Evolutionary conservation across 2,797 vertebrate species (phyloP), one percentile per base, ranked within the genome.

Genomic region (Hapalemur alaotrensis): DNA sequence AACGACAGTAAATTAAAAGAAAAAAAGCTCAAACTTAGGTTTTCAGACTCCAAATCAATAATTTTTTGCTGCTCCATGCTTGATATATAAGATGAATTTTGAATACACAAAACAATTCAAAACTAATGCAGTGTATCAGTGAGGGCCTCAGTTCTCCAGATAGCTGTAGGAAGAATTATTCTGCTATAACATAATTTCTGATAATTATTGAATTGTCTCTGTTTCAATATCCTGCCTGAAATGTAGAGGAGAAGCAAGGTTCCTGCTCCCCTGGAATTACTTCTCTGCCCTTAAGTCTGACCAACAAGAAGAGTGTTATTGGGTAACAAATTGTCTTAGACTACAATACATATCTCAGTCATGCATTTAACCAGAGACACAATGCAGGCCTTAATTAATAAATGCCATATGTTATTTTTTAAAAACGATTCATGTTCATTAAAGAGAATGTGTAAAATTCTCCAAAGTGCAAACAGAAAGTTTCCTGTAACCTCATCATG

Each of bases 121-220:
- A 78, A 50, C 32, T 79, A 94, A 95, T 82, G 15, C 46, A 78
- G 11, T 80, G 4, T 91, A 69, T 73, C 86, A 76, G 1, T 38
- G 52, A 88, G 25, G 41, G 13, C 41, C 18, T 82, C 43, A 14
- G 30, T 91, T 92, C 28, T 80, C 50, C 38, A 52, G 7, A 28
- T 88, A 63, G 67, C 35, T 46, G 6, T 38, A 80, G 67, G 41
- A 95, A 92, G 76, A 81, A 50, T 91, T 65, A 50, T 61, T 96
- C 17, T 79, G 23, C 75, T 78, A 35, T 89, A 87, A 54, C 17
- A 76, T 23, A 50, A 25, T 61, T 67, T 87, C n/a, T 85, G 54
- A 63, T 81, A 84, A 81, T 75, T 93, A 88, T 72, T 95, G 61
- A 85, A 90, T 65, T 91, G 38, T 70, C 20, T 94, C 23, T 96